Evolutionary conservation across 2,888 invertebrate genomes (phyloP), one percentile per base, ranked within the genome.

Genomic region (Melinopterus prodromus): DNA sequence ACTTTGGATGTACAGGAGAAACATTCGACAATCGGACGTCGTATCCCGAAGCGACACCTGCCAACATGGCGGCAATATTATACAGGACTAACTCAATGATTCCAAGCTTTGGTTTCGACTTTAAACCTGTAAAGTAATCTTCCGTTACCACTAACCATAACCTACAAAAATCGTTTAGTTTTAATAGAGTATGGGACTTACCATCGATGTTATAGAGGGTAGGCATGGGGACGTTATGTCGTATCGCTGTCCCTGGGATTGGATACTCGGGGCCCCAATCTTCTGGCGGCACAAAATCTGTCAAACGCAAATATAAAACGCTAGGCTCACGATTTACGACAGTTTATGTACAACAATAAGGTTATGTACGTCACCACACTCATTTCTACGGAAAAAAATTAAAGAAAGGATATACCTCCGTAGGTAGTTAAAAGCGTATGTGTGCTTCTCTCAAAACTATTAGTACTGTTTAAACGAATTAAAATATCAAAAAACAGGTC

Each of bases 1-100:
- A 89, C 80, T 93, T 92, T 6, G 96, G 96, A 90, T 96, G 96
- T 82, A 96, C 90, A 0, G 96, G 95, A 84, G 95, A 95, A 77
- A 96, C 93, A 87, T 97, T 97, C 72, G 97, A 96, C 89, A 96
- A 92, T 86, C 97, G 92, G 78, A 98, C 95, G 91, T 98, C 98
- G 87, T 96, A 98, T 0, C 98, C 98, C 70, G 96, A 95, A 3
- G 96, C 97, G 70, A 98, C 96, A 36, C 97, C 95, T 3, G 98
- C 98, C 86, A 98, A 90, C 90, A 98, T 92, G 78, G 97, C 95
- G 78, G 97, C 97, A 92, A 98, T 96, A 89, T 97, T 97, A 91
- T 96, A 98, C 82, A 98, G 91, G 84, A 94, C 95, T 91, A 92
- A 91, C 90, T 94, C 95, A 84, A 95, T 93, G 88, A 94, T 93